phyloP scores from a whole-genome alignment of 2,113 vertebrate genomes.

The Corythornis vintsioides region DNA sequence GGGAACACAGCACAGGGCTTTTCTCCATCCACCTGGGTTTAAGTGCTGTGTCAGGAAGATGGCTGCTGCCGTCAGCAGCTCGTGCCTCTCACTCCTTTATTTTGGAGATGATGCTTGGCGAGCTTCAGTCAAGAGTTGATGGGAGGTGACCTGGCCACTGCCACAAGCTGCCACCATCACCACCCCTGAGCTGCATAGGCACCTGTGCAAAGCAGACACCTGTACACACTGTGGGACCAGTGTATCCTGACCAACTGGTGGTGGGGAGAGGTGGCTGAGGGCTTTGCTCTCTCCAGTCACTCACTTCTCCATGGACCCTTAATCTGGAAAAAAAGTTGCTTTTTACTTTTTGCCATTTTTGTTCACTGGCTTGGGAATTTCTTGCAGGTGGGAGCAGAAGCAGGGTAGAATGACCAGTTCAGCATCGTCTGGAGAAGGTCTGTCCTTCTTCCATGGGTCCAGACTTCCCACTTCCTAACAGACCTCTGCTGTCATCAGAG shows the following conservation, averaged over 20 bases:
- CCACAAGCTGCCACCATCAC: neutral
- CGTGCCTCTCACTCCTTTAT: neutral
- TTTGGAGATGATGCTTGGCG: neutral
- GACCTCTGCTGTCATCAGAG: neutral
- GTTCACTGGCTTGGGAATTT: neutral
- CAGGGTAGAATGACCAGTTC: neutral
- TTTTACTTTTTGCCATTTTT: neutral
- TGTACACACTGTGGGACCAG: accelerated
- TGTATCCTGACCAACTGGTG: accelerated
- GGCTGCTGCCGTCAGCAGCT: neutral
- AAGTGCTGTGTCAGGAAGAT: neutral
- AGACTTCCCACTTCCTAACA: neutral
- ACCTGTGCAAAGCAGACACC: neutral
- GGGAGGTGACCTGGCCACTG: neutral
- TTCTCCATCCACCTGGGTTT: neutral
- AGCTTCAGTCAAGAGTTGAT: neutral
- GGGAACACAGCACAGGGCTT: neutral
- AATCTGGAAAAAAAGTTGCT: neutral
- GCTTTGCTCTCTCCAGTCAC: neutral
- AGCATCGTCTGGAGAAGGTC: neutral
- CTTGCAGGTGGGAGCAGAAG: neutral
- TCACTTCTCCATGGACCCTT: neutral
- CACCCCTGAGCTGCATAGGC: accelerated
- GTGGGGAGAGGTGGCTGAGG: neutral
- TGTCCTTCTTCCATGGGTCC: neutral